Base-by-base conservation (phyloP, 2,888 invertebrate species). In the Pyrocoelia pectoralis region DNA sequence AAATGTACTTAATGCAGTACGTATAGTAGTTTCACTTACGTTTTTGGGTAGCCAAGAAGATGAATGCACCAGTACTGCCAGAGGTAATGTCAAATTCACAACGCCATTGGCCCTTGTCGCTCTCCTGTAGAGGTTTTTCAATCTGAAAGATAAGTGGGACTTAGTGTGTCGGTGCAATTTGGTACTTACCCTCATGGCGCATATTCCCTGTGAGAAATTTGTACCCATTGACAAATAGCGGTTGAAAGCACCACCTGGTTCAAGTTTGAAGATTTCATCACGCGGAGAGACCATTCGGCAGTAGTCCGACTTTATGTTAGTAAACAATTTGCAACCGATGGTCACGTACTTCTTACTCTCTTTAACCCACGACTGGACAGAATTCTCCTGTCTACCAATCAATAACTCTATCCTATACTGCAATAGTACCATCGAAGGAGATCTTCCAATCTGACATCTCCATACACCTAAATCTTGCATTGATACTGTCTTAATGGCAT, bases 401-500 rank as follows among this genome's bases (percentile, higher is more conserved):
- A 29, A 1, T n/a, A 70, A 17, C 40, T 68, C 66, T 8, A 68
- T 53, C 9, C 54, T 62, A n/a, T 65, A 65, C 18, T 64, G 53
- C 13, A 69, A 19, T 8, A 60, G 50, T 29, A 64, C 58, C 57
- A 68, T 64, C 2, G 48, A 52, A 19, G 56, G 56, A 6, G 19
- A 19, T 14, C 48, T 40, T 19, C 68, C 68, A 13, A 59, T 49
- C 1, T 38, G 14, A 56, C 70, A 70, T 13, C 33, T 57, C 70
- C 70, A 70, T 28, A 43, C 62, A 10, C 70, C 70, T 6, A 63
- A 43, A 24, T 67, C 55, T n/a, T 52, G 49, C 29, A 63, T 41
- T 9, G 56, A 52, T 8, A 56, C 49, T 14, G 43, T 58, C 12
- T 46, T 28, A 9, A 53, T 59, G 9, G 40, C 33, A n/a, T 53